phyloP scores from a whole-genome alignment of 1,140 invertebrate genomes.

The Spodoptera frugiperda region DNA sequence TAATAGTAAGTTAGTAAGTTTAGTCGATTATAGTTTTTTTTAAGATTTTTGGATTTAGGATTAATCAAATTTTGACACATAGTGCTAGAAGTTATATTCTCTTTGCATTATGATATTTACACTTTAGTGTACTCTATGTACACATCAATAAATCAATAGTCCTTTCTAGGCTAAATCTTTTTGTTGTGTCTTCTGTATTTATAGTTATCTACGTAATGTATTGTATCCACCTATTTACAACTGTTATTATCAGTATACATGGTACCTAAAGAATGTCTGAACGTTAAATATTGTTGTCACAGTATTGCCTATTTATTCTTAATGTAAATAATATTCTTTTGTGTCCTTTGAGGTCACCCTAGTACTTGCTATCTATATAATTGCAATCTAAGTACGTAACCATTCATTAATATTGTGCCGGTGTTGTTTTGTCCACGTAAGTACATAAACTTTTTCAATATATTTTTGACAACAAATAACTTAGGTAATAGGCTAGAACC shows the following conservation, averaged over 20 bases:
- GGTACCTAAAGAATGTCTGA: not conserved
- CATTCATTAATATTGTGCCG: not conserved
- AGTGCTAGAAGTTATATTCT: not conserved
- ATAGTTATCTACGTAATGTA: not conserved
- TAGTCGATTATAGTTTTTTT: not conserved
- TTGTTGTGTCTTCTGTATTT: not conserved
- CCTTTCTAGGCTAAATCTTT: not conserved
- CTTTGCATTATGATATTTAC: too few relatives aligned
- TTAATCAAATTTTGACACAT: constrained; percentile 8
- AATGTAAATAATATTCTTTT: constrained; percentile 27
- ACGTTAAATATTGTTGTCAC: not conserved
- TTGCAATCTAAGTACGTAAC: not conserved
- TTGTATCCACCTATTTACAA: not conserved
- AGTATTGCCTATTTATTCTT: not conserved
- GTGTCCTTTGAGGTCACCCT: constrained; percentile 1
- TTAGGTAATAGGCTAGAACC: too few relatives aligned
- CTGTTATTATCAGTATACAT: constrained; percentile 7
- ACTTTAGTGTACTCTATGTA: too few relatives aligned
- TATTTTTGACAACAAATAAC: not conserved
- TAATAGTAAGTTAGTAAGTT: not conserved
- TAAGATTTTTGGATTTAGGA: too few relatives aligned
- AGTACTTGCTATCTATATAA: constrained; percentile 12
- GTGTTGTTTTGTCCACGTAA: constrained; percentile 6
- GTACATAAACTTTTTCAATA: not conserved
- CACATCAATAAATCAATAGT: too few relatives aligned